phyloP scores from a whole-genome alignment of 2,888 invertebrate species.

The Spilarctia lutea region DNA sequence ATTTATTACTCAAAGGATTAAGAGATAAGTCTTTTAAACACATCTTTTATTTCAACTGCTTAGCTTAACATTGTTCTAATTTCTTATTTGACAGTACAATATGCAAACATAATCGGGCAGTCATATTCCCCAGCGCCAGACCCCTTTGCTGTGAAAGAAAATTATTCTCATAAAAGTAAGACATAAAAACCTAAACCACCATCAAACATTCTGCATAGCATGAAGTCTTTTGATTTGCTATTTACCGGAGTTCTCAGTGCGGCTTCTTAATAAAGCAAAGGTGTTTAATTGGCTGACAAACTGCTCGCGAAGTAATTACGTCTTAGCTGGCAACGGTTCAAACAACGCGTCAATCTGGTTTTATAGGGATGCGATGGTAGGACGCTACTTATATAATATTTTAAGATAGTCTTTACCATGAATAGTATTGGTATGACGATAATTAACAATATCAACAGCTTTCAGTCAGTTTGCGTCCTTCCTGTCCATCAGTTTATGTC shows the following conservation, averaged over 20 bases:
- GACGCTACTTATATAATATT: not conserved
- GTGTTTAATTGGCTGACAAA: constrained; percentile 87
- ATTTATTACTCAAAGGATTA: not conserved
- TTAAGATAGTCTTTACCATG: not conserved
- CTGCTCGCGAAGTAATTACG: constrained; percentile 85
- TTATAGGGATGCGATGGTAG: constrained; percentile 60
- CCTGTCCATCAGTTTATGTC: no score
- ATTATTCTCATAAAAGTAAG: constrained; percentile 22
- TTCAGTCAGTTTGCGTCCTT: no score
- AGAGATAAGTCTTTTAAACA: constrained; percentile 7
- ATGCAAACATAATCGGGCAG: no score
- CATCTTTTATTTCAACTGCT: constrained; percentile 15
- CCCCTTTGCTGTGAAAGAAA: not conserved
- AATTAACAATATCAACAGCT: not conserved
- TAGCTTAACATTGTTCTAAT: not conserved
- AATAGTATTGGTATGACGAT: not conserved
- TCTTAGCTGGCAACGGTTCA: constrained; percentile 76
- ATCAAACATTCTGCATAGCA: constrained; percentile 55
- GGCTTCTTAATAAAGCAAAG: constrained; percentile 86
- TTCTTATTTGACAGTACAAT: not conserved
- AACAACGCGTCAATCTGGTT: constrained; percentile 79
- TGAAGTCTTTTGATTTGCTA: constrained; percentile 58
- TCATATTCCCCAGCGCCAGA: not conserved
- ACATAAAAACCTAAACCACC: constrained; percentile 39
- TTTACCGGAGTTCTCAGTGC: constrained; percentile 56